Percentiles rank a stretch among this genome's conserved stretches.
Evolutionary conservation across 2,888 invertebrate species (phyloP).

Genomic region (Hirtodrosophila duncani): DNA sequence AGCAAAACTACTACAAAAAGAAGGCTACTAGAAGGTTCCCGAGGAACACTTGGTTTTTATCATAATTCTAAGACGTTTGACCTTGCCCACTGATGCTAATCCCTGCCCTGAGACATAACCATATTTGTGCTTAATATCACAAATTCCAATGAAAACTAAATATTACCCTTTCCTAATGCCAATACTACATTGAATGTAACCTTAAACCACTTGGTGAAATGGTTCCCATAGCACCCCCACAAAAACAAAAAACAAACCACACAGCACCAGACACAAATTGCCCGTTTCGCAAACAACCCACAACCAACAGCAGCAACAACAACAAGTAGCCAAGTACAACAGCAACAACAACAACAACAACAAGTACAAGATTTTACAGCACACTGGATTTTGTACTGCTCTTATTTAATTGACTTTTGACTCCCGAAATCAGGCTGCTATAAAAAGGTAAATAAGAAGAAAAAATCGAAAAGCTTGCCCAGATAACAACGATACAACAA

Average conservation of each 20-base stretch:
- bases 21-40: too few relatives aligned
- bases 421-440: constrained; percentile 65
- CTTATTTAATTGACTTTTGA: constrained; percentile 77
- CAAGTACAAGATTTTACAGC: constrained; percentile 56
- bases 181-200: too few relatives aligned
- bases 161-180: too few relatives aligned
- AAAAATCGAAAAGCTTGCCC: constrained; percentile 44
- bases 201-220: constrained; percentile 46
- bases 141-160: too few relatives aligned
- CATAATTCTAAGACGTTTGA: too few relatives aligned
- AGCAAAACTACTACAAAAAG: too few relatives aligned
- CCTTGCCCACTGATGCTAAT: too few relatives aligned
- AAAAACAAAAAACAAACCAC: constrained; percentile 23
- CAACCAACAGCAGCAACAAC: constrained; percentile 19
- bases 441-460: constrained; percentile 21
- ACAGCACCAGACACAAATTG: constrained; percentile 56
- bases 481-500: constrained; percentile 72
- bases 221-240: constrained; percentile 54
- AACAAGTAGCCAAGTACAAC: too few relatives aligned
- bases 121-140: too few relatives aligned
- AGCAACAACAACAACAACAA: constrained; percentile 36
- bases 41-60: too few relatives aligned
- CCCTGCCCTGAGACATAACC: too few relatives aligned
- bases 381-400: constrained; percentile 75
- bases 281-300: constrained; percentile 52